These are phyloP conservation scores for Yasuhikotakia modesta DNA, from an alignment of 2,797 vertebrate genomes.

Conservation along the genomic window DNA sequence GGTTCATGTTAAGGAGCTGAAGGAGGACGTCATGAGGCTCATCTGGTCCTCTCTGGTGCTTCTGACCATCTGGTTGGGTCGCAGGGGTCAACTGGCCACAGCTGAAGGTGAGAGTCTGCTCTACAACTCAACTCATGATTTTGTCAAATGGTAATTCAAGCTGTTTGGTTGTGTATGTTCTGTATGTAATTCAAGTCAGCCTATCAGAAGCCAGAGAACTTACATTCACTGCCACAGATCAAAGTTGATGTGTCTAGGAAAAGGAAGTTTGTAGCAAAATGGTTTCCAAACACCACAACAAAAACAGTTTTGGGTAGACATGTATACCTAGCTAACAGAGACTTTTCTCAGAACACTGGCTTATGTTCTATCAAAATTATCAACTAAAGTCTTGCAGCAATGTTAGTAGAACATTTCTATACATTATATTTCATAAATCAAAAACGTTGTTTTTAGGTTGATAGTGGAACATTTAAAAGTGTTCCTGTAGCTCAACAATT, in stretches of 20 bases:
- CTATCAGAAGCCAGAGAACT: neutral
- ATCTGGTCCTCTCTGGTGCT: constrained; percentile 70
- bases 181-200: neutral
- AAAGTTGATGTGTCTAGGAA: neutral
- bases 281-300: neutral
- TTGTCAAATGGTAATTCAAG: constrained; percentile 7
- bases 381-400: too few species aligned
- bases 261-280: neutral
- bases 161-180: constrained; percentile 5
- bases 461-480: too few species aligned
- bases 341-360: too few species aligned
- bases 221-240: neutral
- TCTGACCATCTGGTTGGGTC: constrained; percentile 70
- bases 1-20: constrained; percentile 59
- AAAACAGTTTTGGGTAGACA: too few species aligned
- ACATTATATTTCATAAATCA: too few species aligned
- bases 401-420: too few species aligned
- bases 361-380: too few species aligned
- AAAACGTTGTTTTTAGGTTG: too few species aligned
- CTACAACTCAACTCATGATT: constrained; percentile 4
- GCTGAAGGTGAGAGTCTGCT: constrained; percentile 69
- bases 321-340: too few species aligned
- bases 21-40: constrained; percentile 73
- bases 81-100: constrained; percentile 63
- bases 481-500: too few species aligned